These are phyloP conservation scores for Macropus fuliginosus DNA, from an alignment of 2,797 vertebrate genomes.

Conservation along the genomic window DNA sequence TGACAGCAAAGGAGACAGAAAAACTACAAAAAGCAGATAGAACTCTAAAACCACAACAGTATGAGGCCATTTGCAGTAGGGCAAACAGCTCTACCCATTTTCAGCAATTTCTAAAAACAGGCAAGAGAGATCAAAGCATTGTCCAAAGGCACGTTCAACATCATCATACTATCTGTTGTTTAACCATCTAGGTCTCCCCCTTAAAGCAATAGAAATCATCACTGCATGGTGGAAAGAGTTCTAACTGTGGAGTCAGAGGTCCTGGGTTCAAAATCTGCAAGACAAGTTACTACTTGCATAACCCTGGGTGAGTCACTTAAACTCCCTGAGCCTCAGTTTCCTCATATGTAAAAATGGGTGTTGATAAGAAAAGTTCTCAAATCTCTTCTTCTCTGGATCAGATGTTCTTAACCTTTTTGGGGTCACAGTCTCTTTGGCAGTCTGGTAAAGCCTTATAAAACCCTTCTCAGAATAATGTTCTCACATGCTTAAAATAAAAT, in stretches of 20 bases:
- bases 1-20: neutral
- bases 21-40: neutral
- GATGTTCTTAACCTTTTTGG: neutral
- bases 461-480: neutral
- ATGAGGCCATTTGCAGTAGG: neutral
- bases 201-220: neutral
- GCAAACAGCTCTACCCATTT: neutral
- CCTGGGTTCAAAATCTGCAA: neutral
- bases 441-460: neutral
- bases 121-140: neutral
- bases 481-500: neutral
- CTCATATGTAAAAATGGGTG: neutral
- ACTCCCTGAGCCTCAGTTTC: neutral
- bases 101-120: neutral
- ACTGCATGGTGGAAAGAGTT: neutral
- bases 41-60: neutral
- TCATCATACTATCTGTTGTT: neutral
- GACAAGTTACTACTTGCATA: neutral
- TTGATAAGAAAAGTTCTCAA: neutral
- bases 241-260: neutral
- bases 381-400: neutral
- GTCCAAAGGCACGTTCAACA: neutral
- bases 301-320: neutral
- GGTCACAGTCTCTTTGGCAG: neutral
- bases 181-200: neutral